Evolutionary conservation across 2,797 vertebrate genomes (phyloP).

Genomic region (Lacerta bilineata): DNA sequence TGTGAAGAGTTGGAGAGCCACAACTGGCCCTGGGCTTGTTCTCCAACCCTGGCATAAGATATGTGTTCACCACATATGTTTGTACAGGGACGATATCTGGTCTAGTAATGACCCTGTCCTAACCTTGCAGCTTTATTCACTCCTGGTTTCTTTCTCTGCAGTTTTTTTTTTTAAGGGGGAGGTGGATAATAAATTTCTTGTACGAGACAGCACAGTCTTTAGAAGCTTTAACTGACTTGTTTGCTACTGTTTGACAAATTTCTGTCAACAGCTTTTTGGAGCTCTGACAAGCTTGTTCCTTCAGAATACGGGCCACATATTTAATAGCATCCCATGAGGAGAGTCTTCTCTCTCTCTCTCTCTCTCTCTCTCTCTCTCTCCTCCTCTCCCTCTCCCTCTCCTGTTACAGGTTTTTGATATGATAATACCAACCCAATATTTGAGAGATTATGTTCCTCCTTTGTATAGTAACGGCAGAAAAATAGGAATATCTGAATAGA

Average conservation of each 20-base stretch:
- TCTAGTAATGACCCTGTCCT: neutral
- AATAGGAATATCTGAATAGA: slow-evolving; percentile 25
- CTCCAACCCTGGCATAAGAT: too few relatives aligned
- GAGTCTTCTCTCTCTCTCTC: slow-evolving; percentile 42
- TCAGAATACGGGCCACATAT: slow-evolving; percentile 16
- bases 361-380: slow-evolving; percentile 37
- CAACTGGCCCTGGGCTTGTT: too few relatives aligned
- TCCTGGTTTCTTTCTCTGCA: neutral
- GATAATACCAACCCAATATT: slow-evolving; percentile 46
- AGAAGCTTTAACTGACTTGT: slow-evolving; percentile 26
- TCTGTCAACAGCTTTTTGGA: slow-evolving; percentile 30
- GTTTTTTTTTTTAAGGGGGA: neutral
- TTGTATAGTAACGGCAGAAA: slow-evolving; percentile 57
- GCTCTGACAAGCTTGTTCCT: slow-evolving; percentile 21
- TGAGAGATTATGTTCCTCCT: slow-evolving; percentile 50
- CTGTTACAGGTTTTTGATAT: slow-evolving; percentile 51
- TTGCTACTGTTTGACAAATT: slow-evolving; percentile 33
- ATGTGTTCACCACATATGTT: too few relatives aligned
- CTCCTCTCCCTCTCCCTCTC: slow-evolving; percentile 32
- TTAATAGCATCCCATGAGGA: slow-evolving; percentile 56
- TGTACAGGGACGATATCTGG: too few relatives aligned
- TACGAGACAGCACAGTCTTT: neutral
- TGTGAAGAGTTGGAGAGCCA: too few relatives aligned
- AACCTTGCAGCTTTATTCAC: slow-evolving; percentile 1
- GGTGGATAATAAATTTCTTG: neutral